Conservation (phyloP, 2,888 invertebrate species). For the Rhyacophila evoluta region DNA sequence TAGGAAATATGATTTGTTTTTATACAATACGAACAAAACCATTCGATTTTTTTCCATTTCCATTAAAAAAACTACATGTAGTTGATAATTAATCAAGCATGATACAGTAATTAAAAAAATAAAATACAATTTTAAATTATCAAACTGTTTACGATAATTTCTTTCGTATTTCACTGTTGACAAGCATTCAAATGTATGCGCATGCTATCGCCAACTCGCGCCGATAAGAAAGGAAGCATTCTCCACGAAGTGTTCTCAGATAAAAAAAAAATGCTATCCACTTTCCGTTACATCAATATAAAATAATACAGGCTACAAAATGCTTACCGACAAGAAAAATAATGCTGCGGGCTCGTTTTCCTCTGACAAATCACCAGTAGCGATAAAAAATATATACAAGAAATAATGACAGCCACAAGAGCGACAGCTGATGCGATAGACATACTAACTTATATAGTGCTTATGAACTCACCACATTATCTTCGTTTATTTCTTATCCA, state of each 20-base stretch:
- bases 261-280: not conserved
- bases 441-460: not conserved
- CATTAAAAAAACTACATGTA: too few relatives aligned
- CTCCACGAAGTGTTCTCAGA: not conserved
- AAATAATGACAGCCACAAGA: not conserved
- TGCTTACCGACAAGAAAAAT: not conserved
- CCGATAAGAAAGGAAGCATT: not conserved
- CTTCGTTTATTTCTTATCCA: not conserved
- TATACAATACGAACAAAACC: too few relatives aligned
- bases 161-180: not conserved
- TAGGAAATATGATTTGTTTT: too few relatives aligned
- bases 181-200: not conserved
- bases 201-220: not conserved
- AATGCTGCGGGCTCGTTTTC: not conserved
- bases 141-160: not conserved
- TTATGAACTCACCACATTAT: not conserved
- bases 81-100: too few relatives aligned
- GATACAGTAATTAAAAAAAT: too few relatives aligned
- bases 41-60: too few relatives aligned
- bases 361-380: slow-evolving; percentile 8
- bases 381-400: not conserved
- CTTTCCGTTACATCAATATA: not conserved
- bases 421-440: not conserved
- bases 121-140: too few relatives aligned
- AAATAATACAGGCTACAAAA: not conserved